Conservation (phyloP, 1,140 invertebrate genomes). For the Microplitis demolitor region DNA sequence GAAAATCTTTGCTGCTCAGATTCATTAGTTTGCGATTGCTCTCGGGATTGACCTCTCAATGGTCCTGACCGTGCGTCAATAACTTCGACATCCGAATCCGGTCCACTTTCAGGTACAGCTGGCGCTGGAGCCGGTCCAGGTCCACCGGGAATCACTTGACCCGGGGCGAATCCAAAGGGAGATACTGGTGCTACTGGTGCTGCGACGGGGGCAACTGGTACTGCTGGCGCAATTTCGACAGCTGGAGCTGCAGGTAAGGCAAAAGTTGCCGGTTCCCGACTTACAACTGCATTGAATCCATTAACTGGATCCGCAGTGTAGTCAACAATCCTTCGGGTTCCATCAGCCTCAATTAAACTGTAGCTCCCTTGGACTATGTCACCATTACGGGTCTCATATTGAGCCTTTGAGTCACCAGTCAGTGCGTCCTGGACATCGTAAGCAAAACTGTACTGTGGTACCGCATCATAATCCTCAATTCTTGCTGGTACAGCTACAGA, state of each 20-base stretch:
- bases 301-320: slow-evolving; percentile 24
- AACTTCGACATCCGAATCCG: slow-evolving; percentile 57
- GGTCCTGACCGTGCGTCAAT: slow-evolving; percentile 48
- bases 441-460: slow-evolving; percentile 21
- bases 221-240: slow-evolving; percentile 34
- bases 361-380: slow-evolving; percentile 25
- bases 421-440: slow-evolving; percentile 22
- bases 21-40: slow-evolving; percentile 14
- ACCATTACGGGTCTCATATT: slow-evolving; percentile 20
- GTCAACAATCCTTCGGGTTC: slow-evolving; percentile 22
- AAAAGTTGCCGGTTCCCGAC: slow-evolving; percentile 28
- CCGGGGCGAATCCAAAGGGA: slow-evolving; percentile 38
- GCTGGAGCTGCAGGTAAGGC: slow-evolving; percentile 32
- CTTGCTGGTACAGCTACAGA: slow-evolving; percentile 35
- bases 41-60: not conserved
- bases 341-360: slow-evolving; percentile 24
- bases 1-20: not conserved
- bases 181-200: slow-evolving; percentile 16
- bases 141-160: not conserved
- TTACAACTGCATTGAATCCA: slow-evolving; percentile 25
- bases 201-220: slow-evolving; percentile 9
- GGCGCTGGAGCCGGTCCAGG: slow-evolving; percentile 27
- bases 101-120: slow-evolving; percentile 44
- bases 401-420: slow-evolving; percentile 21
- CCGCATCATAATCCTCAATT: slow-evolving; percentile 15